Evolutionary conservation across 2,113 vertebrate genomes (phyloP).

Genomic region (Psilopogon haemacephalus): DNA sequence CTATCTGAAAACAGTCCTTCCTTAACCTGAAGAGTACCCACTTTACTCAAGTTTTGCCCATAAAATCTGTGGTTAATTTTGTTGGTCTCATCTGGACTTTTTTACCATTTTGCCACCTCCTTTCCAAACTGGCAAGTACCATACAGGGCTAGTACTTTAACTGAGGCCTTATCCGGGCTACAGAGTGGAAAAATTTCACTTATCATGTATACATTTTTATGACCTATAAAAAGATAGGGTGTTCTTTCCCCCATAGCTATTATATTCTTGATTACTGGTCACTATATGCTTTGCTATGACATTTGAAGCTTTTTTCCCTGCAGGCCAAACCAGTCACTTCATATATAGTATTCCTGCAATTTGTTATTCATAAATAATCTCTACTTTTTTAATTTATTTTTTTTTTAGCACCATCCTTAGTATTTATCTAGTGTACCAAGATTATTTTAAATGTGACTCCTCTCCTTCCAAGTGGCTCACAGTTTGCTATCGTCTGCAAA

Average conservation of each 20-base stretch:
- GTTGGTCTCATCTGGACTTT: background rate
- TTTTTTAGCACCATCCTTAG: background rate
- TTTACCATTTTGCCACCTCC: background rate
- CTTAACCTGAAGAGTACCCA: background rate
- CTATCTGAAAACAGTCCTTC: background rate
- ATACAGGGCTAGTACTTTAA: background rate
- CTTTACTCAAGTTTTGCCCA: background rate
- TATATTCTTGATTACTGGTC: background rate
- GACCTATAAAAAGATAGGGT: background rate
- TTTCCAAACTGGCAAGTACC: background rate
- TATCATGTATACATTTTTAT: background rate
- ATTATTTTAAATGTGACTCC: background rate
- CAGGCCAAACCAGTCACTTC: background rate
- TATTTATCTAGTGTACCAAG: background rate
- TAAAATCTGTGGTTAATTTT: background rate
- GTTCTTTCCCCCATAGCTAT: background rate
- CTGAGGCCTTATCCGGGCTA: background rate
- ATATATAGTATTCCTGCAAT: background rate
- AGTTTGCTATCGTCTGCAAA: background rate
- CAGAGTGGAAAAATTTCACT: background rate
- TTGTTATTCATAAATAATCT: background rate
- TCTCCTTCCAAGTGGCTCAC: background rate
- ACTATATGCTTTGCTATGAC: background rate
- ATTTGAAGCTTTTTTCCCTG: background rate
- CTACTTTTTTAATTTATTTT: accelerated